Evolutionary conservation across 2,888 invertebrate genomes (phyloP).

Genomic region (Auanema freiburgensis): DNA sequence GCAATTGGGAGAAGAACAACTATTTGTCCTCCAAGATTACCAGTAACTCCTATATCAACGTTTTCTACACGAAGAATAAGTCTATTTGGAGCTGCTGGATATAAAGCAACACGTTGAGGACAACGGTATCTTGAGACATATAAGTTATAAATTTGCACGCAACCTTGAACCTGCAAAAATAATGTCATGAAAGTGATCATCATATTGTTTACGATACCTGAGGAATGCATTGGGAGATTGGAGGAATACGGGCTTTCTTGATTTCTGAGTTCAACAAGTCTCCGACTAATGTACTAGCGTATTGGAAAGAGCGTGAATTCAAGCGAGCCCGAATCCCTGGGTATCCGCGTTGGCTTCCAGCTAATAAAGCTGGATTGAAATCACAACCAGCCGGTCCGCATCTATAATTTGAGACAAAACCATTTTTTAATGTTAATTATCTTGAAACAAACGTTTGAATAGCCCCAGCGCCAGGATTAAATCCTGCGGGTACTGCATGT

Average conservation of each 20-base stretch:
- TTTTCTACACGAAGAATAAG: slow-evolving; percentile 58
- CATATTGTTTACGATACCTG: slow-evolving; percentile 32
- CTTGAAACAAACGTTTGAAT: no score
- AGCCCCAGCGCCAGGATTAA: no score
- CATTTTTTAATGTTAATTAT: no score
- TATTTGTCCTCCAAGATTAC: slow-evolving; percentile 60
- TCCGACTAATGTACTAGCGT: slow-evolving; percentile 48
- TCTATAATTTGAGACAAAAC: neutral
- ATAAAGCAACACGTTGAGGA: slow-evolving; percentile 56
- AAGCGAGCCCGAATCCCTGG: slow-evolving; percentile 59
- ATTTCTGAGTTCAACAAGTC: slow-evolving; percentile 53
- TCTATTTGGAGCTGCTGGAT: slow-evolving; percentile 59
- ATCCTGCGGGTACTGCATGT: no score
- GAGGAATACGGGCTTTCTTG: slow-evolving; percentile 54
- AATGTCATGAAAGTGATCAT: slow-evolving; percentile 1
- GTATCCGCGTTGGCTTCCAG: slow-evolving; percentile 46
- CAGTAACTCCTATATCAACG: slow-evolving; percentile 60
- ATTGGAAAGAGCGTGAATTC: slow-evolving; percentile 58
- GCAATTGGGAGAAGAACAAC: slow-evolving; percentile 56
- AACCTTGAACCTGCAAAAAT: slow-evolving; percentile 51
- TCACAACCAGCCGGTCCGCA: slow-evolving; percentile 17
- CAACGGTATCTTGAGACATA: slow-evolving; percentile 60
- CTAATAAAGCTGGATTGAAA: slow-evolving; percentile 47
- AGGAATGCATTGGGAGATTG: slow-evolving; percentile 56
- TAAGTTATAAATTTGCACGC: slow-evolving; percentile 59